A percentile compares a stretch with the other conserved stretches of the same genome.
Conservation (phyloP, 2,797 vertebrate genomes). For the Halcyon badia region DNA sequence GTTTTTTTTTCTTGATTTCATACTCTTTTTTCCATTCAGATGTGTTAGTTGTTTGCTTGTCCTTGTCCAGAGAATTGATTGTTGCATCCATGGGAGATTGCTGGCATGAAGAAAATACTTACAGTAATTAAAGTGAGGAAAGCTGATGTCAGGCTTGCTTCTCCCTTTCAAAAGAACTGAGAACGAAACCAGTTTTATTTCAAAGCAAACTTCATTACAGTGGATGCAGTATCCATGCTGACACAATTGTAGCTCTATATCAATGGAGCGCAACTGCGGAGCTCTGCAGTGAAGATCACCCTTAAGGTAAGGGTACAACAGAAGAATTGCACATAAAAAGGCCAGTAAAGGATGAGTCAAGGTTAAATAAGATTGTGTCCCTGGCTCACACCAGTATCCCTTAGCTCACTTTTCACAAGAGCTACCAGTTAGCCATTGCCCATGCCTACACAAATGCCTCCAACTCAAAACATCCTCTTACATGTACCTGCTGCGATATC, state of each 20-base stretch:
- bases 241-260: background rate
- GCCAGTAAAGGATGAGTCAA: background rate
- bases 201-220: background rate
- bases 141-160: background rate
- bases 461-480: background rate
- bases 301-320: background rate
- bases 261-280: background rate
- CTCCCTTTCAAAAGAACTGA: background rate
- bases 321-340: background rate
- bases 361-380: background rate
- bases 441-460: background rate
- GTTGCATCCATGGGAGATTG: slow-evolving; percentile 12
- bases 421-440: background rate
- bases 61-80: slow-evolving; percentile 44
- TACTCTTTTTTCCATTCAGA: slow-evolving; percentile 5
- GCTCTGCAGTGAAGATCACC: background rate
- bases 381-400: background rate
- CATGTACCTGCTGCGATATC: fast-evolving
- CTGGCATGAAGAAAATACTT: slow-evolving; percentile 32
- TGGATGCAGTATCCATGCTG: background rate
- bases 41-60: background rate
- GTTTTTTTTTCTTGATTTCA: background rate
- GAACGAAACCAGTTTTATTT: background rate
- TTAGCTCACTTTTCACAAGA: background rate
- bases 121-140: slow-evolving; percentile 19